Conservation (phyloP, 1,140 invertebrate species). For the Littorina saxatilis region DNA sequence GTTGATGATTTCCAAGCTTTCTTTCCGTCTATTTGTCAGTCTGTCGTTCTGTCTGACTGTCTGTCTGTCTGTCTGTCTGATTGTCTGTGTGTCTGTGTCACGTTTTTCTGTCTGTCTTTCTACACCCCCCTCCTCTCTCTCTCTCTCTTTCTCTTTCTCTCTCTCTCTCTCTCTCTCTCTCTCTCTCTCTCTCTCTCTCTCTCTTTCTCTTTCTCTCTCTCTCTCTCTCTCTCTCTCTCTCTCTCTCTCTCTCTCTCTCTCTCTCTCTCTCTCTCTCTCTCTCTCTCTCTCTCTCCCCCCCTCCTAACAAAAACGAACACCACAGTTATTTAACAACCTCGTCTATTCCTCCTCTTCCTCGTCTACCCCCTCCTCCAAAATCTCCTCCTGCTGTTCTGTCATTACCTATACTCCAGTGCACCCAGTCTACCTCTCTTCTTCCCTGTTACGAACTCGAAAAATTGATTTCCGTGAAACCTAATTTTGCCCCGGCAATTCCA, state of each 20-base stretch:
- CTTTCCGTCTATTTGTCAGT: too few relatives aligned
- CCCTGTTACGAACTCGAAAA: too few relatives aligned
- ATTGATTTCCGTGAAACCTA: too few relatives aligned
- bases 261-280: not conserved
- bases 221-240: not conserved
- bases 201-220: not conserved
- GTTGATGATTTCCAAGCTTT: too few relatives aligned
- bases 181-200: not conserved
- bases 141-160: not conserved
- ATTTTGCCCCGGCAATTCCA: too few relatives aligned
- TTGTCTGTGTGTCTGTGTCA: not conserved
- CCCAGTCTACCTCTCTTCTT: too few relatives aligned
- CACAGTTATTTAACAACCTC: too few relatives aligned
- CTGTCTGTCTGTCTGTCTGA: conserved; percentile 6
- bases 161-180: conserved; percentile 11
- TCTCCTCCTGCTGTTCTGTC: too few relatives aligned
- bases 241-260: not conserved
- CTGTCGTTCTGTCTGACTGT: not conserved
- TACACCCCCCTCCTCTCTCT: not conserved
- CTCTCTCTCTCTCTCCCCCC: conserved; percentile 1
- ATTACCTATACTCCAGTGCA: too few relatives aligned
- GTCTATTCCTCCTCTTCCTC: too few relatives aligned
- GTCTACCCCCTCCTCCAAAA: too few relatives aligned
- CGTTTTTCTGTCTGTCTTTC: not conserved
- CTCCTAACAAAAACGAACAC: too few relatives aligned